Conservation (phyloP, 2,888 invertebrate genomes). For the Mimas tiliae region DNA sequence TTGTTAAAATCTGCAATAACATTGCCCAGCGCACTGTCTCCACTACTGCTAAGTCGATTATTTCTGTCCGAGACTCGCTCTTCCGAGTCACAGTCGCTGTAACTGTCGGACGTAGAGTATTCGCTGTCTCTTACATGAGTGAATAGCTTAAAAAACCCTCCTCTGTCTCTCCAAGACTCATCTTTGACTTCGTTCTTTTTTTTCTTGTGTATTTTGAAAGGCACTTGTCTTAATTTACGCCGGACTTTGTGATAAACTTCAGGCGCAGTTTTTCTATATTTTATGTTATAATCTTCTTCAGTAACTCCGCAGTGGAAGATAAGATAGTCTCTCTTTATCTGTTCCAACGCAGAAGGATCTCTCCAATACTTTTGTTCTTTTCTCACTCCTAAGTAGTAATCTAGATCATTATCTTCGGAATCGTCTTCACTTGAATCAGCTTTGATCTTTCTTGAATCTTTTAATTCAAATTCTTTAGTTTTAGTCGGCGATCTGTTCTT, state of each 20-base stretch:
- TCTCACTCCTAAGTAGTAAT: constrained; percentile 73
- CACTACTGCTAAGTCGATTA: constrained; percentile 36
- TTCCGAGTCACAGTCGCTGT: constrained; percentile 75
- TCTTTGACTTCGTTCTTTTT: constrained; percentile 59
- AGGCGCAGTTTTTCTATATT: constrained; percentile 54
- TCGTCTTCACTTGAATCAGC: constrained; percentile 61
- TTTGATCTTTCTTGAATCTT: constrained; percentile 41
- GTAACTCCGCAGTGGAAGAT: constrained; percentile 73
- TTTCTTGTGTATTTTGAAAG: constrained; percentile 75
- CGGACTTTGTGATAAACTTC: constrained; percentile 54
- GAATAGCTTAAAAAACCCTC: constrained; percentile 71
- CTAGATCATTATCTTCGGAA: constrained; percentile 70
- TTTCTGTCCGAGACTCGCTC: constrained; percentile 44
- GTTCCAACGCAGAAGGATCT: constrained; percentile 71
- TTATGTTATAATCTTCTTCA: constrained; percentile 71
- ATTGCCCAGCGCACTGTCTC: constrained; percentile 41
- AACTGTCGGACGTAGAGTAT: constrained; percentile 74
- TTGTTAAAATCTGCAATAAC: constrained; percentile 49
- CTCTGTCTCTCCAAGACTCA: constrained; percentile 73
- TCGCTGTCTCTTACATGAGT: constrained; percentile 68
- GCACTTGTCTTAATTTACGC: constrained; percentile 73
- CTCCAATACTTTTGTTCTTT: constrained; percentile 74
- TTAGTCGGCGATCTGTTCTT: not conserved
- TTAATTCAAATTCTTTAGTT: not conserved
- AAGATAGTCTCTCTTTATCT: constrained; percentile 74